Conservation (phyloP, 2,113 vertebrate genomes). For the Malurus melanocephalus region DNA sequence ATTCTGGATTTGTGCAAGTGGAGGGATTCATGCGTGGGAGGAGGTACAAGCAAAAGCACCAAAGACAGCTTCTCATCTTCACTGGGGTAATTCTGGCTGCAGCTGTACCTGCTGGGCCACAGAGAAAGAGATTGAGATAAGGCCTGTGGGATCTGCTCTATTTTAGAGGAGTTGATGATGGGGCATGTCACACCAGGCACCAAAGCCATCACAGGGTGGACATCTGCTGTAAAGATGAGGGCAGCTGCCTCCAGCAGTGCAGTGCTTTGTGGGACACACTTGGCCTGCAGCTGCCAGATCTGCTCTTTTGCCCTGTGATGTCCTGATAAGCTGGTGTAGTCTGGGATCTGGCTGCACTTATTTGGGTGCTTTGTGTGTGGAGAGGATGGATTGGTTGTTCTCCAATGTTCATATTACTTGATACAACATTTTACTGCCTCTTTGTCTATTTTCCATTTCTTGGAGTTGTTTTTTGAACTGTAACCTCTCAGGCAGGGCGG, state of each 20-base stretch:
- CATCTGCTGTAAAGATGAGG: conserved; percentile 49
- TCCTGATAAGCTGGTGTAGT: neutral
- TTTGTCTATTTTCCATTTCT: conserved; percentile 21
- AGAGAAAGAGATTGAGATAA: neutral
- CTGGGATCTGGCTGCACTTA: conserved; percentile 15
- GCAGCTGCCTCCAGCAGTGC: conserved; percentile 33
- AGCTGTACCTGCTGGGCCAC: neutral
- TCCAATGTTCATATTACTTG: neutral
- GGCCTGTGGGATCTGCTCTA: neutral
- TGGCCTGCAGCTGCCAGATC: conserved; percentile 45
- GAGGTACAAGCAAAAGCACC: neutral
- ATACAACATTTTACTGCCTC: conserved; percentile 5
- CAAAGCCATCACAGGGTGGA: neutral
- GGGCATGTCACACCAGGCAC: neutral
- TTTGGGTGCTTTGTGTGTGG: neutral
- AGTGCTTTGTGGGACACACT: conserved; percentile 20
- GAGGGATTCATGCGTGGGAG: neutral
- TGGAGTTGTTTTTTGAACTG: neutral
- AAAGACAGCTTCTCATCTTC: neutral
- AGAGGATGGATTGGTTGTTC: neutral
- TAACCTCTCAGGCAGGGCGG: neutral
- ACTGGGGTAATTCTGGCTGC: neutral
- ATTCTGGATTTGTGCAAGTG: neutral
- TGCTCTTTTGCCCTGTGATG: conserved; percentile 35
- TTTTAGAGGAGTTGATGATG: conserved; percentile 23